Conservation (phyloP, 2,888 invertebrate species). For the Allophyes oxyacanthae region DNA sequence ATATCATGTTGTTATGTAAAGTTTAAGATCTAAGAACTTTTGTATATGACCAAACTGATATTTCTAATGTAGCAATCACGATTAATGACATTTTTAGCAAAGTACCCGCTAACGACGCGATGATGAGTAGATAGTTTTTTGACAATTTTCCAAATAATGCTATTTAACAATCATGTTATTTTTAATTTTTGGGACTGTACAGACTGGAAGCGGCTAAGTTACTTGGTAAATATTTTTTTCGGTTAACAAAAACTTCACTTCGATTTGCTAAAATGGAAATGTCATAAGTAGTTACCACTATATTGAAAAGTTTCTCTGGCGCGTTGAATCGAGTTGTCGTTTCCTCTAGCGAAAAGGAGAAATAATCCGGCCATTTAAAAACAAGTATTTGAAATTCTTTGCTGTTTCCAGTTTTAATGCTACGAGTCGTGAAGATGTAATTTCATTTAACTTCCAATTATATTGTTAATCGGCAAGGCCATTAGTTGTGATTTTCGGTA, state of each 20-base stretch:
- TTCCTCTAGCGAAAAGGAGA: too few species aligned
- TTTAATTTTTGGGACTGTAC: constrained; percentile 19
- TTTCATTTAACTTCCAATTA: constrained; percentile 38
- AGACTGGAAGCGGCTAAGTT: constrained; percentile 5
- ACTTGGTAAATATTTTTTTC: too few species aligned
- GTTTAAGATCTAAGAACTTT: constrained; percentile 49
- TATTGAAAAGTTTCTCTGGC: too few species aligned
- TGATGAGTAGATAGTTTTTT: constrained; percentile 62
- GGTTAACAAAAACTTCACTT: too few species aligned
- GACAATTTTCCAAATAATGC: constrained; percentile 60
- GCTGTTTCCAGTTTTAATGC: constrained; percentile 4
- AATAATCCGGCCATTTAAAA: too few species aligned
- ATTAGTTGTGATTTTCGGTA: constrained; percentile 39
- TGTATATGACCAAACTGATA: constrained; percentile 64
- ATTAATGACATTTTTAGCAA: constrained; percentile 39
- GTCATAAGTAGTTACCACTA: too few species aligned
- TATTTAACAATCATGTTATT: constrained; percentile 30
- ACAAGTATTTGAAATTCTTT: too few species aligned
- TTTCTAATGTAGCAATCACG: constrained; percentile 53
- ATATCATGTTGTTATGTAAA: constrained; percentile 34
- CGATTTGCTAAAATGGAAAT: too few species aligned
- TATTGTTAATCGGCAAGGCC: constrained; percentile 21
- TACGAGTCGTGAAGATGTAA: neutral
- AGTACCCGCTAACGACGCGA: constrained; percentile 39
- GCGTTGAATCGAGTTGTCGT: too few species aligned